Base-by-base conservation (phyloP, 2,797 vertebrate genomes). In the Moxostoma hubbsi region DNA sequence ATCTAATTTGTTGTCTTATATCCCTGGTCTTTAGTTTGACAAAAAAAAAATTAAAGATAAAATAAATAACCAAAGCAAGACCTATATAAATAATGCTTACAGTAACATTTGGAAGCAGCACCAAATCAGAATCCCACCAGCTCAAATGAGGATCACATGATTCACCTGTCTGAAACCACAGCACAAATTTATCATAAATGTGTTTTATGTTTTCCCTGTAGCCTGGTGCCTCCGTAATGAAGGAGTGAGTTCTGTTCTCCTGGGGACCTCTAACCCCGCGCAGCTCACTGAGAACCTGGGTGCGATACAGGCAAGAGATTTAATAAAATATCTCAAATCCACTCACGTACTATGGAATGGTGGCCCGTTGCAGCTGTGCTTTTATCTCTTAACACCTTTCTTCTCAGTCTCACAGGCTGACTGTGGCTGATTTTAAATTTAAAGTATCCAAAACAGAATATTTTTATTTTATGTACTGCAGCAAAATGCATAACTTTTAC, bases 141-240 rank as follows among this genome's bases (percentile, higher is more conserved):
- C 24, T 54, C 13, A 45, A 10, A 3, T 53, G 18, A 55, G 67
- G 45, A 7, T 69, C 7, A 43, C 7, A 0, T 49, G 15, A 58
- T 49, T 69, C 50, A 43, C 67, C 46, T 24, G 5, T 9, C 55
- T 45, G 68, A 70, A 46, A 18, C 5, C 24, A 10, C 5, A 12
- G 24, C 6, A 13, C 6, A 63, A 4, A 45, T 63, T 45, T 43
- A 13, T 45, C 5, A 45, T 59, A 1, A 16, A 50, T 59, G 36
- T 75, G 1, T 54, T 73, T 6, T 86, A 2, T 7, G 63, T 8
- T 75, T 73, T 43, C 13, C 4, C 66, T 86, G 83, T 85, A 99
- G 98, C 98, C 0, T 99, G 98, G 98, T 99, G 98, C 87, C 93
- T 99, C 88, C 94, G 98, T 85, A 99, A 98, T 0, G 98, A 99